Base-by-base conservation (phyloP, 2,888 invertebrate species). In the Tetragonula carbonaria region DNA sequence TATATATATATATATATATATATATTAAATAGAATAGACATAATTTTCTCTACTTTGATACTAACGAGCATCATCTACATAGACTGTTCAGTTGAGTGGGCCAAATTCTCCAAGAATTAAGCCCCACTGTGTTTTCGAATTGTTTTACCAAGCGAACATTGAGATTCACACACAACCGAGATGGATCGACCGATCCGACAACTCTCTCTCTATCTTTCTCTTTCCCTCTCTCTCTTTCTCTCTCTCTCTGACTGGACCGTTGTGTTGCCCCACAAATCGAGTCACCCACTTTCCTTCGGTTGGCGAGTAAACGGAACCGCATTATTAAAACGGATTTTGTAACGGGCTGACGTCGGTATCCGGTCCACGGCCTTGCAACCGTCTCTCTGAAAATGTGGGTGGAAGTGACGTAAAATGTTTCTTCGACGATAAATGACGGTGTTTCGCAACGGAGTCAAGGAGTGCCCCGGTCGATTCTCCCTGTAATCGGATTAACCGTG, bases 251-350 rank as follows among this genome's bases (percentile, higher is more conserved):
- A 6, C 45, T 6, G 3, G 5, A 45, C 45, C 8, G 8, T 45
- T 45, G 8, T 4, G 59, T 70, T 62, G 50, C 74, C 66, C 74
- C 33, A 33, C 21, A 45, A 33, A 18, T n/a, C 71, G 21, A 63
- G 68, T 84, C 74, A 80, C 59, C 55, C 66, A 77, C 80, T 80
- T 84, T 79, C 74, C 45, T 74, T 33, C 0, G 65, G 50, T n/a
- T 68, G 50, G 65, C 72, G 38, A 18, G 79, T 59, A 33, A 76
- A 80, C 72, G 65, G 80, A 83, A 80, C 62, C 65, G 81, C 72
- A 38, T 80, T 84, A 87, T 88, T 86, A 80, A 88, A 76, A 82
- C 23, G 66, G 74, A 86, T 82, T 85, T 89, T 74, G 86, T 80
- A 86, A 89, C 59, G 28, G 18, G 45, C 45, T 57, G 21, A 45